Base-by-base conservation (phyloP, 2,113 vertebrate species). In the Anarrhichthys ocellatus region DNA sequence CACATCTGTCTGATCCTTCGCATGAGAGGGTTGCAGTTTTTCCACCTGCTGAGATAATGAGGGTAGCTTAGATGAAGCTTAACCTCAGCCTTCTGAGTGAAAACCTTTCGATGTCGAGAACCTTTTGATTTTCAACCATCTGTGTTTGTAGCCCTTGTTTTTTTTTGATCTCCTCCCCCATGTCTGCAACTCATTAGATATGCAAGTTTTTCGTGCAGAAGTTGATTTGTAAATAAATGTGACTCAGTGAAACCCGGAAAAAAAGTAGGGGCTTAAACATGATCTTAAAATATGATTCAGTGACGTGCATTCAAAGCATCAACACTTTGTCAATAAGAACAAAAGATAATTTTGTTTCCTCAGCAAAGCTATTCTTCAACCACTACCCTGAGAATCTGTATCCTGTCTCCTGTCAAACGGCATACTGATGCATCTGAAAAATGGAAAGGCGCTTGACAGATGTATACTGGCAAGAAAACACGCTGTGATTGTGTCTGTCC, bases 401-500 rank as follows among this genome's bases (percentile, higher is more conserved):
- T 85, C 72, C 78, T 24, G 7, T 83, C 67, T 66, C 29, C 68
- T 87, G 82, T 88, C 87, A 87, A 80, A 73, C 75, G 42, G 13
- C 50, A 52, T 29, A 66, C 52, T 59, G 76, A 78, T 70, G 46
- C 27, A 58, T 59, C 63, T 20, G 69, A 79, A 75, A 73, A 81
- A 73, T 66, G 76, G 36, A 72, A 73, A 81, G 36, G 22, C 2
- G 38, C 67, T 32, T 77, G 80, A 85, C 89, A 90, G 83, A 83
- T 78, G 66, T 82, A 59, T 29, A 22, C 80, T 64, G 72, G 73
- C 73, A 70, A 83, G 79, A 86, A 88, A 90, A 80, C 73, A 87
- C 69, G 32, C 58, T 48, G 76, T 84, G 86, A 92, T 90, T 90
- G 87, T 67, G 71, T 85, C 88, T 88, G 90, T 91, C 90, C 87